Conservation (phyloP, 2,888 invertebrate genomes). For the Thymelicus lineola region DNA sequence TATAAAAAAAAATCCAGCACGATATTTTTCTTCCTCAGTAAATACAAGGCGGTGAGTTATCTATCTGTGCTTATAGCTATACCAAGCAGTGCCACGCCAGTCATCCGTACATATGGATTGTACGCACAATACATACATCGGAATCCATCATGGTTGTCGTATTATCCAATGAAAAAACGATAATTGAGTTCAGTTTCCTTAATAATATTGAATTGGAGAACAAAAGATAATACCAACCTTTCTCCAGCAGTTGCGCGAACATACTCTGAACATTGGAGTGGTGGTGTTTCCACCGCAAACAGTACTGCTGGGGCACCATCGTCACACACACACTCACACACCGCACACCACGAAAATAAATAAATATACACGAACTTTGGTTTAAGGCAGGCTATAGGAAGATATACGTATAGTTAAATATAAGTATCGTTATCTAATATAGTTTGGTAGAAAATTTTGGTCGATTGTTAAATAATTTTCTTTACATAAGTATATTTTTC, state of each 20-base stretch:
- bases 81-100: too few species aligned
- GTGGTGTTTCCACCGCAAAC: slow-evolving; percentile 96
- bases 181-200: too few species aligned
- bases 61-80: too few species aligned
- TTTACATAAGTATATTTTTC: slow-evolving; percentile 24
- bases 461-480: slow-evolving; percentile 44
- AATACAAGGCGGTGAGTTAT: too few species aligned
- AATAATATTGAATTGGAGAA: too few species aligned
- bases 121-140: too few species aligned
- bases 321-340: slow-evolving; percentile 41
- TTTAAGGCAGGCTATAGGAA: slow-evolving; percentile 59
- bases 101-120: too few species aligned
- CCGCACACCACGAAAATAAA: not conserved
- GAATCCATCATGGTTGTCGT: too few species aligned
- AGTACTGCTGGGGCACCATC: slow-evolving; percentile 95
- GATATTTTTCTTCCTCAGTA: too few species aligned
- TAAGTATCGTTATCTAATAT: slow-evolving; percentile 19
- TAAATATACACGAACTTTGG: slow-evolving; percentile 55
- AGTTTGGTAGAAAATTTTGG: slow-evolving; percentile 68
- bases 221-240: slow-evolving; percentile 61
- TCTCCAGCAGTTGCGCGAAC: slow-evolving; percentile 94
- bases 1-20: too few species aligned
- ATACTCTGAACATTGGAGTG: slow-evolving; percentile 95
- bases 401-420: slow-evolving; percentile 16
- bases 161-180: too few species aligned